Conservation (phyloP, 2,888 invertebrate species). For the Spilarctia lutea region DNA sequence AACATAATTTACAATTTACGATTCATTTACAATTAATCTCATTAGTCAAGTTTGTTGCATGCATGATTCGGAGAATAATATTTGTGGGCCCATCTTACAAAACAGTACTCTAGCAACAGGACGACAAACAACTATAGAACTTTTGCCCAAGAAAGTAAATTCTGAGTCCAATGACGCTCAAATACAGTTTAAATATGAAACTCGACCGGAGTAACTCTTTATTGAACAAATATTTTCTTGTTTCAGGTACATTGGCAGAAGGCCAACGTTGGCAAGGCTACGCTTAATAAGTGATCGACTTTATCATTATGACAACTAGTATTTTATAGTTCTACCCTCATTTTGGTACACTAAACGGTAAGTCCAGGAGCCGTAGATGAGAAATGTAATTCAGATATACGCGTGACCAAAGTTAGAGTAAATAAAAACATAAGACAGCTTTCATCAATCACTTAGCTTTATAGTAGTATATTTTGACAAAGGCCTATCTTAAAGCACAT, state of each 20-base stretch:
- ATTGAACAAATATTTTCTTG: slow-evolving; percentile 52
- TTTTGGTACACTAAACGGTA: not conserved
- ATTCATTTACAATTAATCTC: too few relatives aligned
- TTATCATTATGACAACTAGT: slow-evolving; percentile 49
- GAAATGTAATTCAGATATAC: too few relatives aligned
- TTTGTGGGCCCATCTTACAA: not conserved
- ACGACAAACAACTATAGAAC: slow-evolving; percentile 13
- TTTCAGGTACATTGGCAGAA: slow-evolving; percentile 50
- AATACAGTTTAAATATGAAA: slow-evolving; percentile 45
- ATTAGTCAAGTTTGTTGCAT: not conserved
- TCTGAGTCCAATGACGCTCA: slow-evolving; percentile 30
- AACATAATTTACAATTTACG: too few relatives aligned
- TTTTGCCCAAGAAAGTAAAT: slow-evolving; percentile 18
- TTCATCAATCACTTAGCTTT: too few relatives aligned
- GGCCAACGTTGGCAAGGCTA: slow-evolving; percentile 36
- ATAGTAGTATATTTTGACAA: too few relatives aligned
- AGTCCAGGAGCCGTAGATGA: not conserved
- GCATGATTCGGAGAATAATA: too few relatives aligned
- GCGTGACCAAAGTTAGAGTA: too few relatives aligned
- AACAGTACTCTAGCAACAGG: not conserved
- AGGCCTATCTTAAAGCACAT: too few relatives aligned
- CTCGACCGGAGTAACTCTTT: slow-evolving; percentile 36
- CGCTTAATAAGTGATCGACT: slow-evolving; percentile 62
- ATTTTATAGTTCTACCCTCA: slow-evolving; percentile 14
- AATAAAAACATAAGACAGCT: too few relatives aligned